A percentile compares a stretch with the other conserved stretches of the same genome.
These are phyloP conservation scores for Chrysolina americana DNA, from an alignment of 2,888 invertebrate genomes.

Conservation along the genomic window DNA sequence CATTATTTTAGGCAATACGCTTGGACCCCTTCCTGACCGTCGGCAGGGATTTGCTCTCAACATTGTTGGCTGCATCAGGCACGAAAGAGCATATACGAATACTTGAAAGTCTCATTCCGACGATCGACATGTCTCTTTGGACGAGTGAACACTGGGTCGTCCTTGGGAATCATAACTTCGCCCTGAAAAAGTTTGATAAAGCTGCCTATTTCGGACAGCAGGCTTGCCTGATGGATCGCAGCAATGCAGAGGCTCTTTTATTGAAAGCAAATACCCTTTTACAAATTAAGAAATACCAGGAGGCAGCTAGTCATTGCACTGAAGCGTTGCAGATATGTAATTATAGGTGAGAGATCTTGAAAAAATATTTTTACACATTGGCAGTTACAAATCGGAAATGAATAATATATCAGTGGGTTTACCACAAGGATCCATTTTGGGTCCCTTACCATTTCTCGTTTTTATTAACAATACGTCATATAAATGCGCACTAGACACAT, in stretches of 20 bases:
- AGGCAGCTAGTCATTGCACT: conserved; percentile 78
- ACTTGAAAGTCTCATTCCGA: conserved; percentile 59
- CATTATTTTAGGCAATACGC: conserved; percentile 58
- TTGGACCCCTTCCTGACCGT: conserved; percentile 60
- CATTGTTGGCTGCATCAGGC: conserved; percentile 61
- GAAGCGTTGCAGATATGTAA: conserved; percentile 78
- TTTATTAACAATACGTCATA: too few relatives aligned
- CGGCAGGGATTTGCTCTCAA: conserved; percentile 63
- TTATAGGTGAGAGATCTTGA: conserved; percentile 57
- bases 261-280: conserved; percentile 80
- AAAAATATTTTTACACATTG: too few relatives aligned
- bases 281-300: conserved; percentile 77
- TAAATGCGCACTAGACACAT: too few relatives aligned
- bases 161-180: conserved; percentile 80
- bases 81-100: conserved; percentile 62
- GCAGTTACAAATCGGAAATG: too few relatives aligned
- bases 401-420: too few relatives aligned
- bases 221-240: conserved; percentile 74
- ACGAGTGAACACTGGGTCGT: conserved; percentile 81
- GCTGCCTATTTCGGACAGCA: conserved; percentile 83
- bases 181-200: conserved; percentile 76
- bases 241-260: conserved; percentile 80
- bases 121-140: conserved; percentile 63
- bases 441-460: background rate
- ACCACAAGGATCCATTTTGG: background rate